phyloP scores from a whole-genome alignment of 1,140 invertebrate genomes.

The Papilio dardanus region DNA sequence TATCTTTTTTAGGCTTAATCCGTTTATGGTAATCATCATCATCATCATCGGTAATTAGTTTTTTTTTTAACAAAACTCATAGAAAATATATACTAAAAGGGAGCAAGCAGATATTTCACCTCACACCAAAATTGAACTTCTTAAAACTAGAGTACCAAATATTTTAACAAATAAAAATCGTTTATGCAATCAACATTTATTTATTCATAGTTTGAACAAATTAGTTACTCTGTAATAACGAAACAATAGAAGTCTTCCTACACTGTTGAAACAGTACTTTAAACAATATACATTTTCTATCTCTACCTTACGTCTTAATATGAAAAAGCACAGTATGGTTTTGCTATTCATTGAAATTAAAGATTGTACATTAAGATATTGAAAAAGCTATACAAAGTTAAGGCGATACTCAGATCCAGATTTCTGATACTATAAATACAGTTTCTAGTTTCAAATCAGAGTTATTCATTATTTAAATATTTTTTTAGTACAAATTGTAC shows the following conservation, averaged over 20 bases:
- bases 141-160: neutral
- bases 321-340: neutral
- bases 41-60: no score
- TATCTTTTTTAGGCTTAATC: conserved; percentile 5
- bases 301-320: neutral
- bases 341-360: neutral
- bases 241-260: conserved; percentile 40
- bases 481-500: neutral
- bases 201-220: conserved; percentile 45
- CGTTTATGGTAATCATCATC: no score
- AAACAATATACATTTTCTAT: conserved; percentile 29
- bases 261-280: conserved; percentile 40
- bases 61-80: no score
- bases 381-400: neutral
- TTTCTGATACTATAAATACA: neutral
- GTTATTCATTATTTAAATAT: neutral
- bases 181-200: conserved; percentile 35
- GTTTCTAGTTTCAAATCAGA: no score
- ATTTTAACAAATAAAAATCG: neutral
- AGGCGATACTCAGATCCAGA: neutral
- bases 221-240: conserved; percentile 36
- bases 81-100: no score
- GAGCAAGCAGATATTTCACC: no score
- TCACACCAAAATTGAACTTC: no score
- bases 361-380: neutral